These are phyloP conservation scores for Diplolepis rosae DNA, from an alignment of 2,888 invertebrate species.

Conservation along the genomic window DNA sequence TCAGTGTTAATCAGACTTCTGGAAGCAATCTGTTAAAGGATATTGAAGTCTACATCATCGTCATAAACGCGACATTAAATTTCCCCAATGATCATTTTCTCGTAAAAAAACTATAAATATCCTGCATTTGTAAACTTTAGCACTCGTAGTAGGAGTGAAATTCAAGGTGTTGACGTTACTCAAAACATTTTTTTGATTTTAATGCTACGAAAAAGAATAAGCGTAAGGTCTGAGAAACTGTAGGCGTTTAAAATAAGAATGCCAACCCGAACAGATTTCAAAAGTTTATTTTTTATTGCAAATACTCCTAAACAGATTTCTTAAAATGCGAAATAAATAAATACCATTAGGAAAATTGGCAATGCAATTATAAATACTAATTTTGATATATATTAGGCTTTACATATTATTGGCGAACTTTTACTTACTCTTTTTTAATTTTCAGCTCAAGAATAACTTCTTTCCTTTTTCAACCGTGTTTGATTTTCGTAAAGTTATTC, in stretches of 20 bases:
- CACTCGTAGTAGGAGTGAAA: not conserved
- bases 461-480: too few species aligned
- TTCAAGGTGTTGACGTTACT: not conserved
- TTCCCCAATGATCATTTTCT: not conserved
- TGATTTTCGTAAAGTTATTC: too few species aligned
- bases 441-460: too few species aligned
- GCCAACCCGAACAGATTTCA: too few species aligned
- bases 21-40: not conserved
- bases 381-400: not conserved
- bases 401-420: too few species aligned
- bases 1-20: not conserved
- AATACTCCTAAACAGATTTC: not conserved
- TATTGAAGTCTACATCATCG: not conserved
- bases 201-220: not conserved
- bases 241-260: not conserved
- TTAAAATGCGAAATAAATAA: not conserved
- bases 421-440: too few species aligned
- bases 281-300: not conserved
- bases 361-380: not conserved
- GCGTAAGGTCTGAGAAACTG: not conserved
- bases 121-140: not conserved
- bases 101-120: conserved; percentile 20
- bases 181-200: conserved; percentile 1
- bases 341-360: not conserved
- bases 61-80: not conserved